Evolutionary conservation across 2,888 invertebrate species (phyloP).

Genomic region (Pyrochroa serraticornis): DNA sequence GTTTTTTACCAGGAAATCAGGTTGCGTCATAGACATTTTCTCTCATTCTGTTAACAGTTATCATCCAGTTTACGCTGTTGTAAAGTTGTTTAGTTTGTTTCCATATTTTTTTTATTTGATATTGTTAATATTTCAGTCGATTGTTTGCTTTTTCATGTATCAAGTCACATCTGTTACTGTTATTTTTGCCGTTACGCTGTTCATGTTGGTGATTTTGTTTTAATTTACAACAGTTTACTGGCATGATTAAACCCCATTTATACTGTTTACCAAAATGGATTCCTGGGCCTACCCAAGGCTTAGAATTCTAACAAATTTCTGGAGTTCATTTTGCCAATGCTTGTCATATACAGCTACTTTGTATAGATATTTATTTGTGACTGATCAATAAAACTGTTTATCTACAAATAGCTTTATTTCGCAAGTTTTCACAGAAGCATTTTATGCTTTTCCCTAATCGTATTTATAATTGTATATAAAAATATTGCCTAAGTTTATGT

Average conservation of each 20-base stretch:
- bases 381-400: constrained; percentile 50
- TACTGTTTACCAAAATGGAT: constrained; percentile 34
- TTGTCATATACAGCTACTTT: constrained; percentile 46
- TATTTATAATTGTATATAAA: neutral
- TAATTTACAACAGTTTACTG: constrained; percentile 22
- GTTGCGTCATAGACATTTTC: neutral
- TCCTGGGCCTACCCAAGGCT: constrained; percentile 36
- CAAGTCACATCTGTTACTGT: neutral
- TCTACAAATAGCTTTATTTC: constrained; percentile 26
- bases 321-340: constrained; percentile 42
- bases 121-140: neutral
- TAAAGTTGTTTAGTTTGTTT: neutral
- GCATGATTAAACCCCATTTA: constrained; percentile 35
- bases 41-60: too few species aligned
- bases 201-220: constrained; percentile 3
- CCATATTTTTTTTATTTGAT: constrained; percentile 15
- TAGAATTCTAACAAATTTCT: constrained; percentile 27
- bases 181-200: constrained; percentile 10
- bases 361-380: constrained; percentile 55
- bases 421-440: constrained; percentile 22
- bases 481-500: constrained; percentile 14
- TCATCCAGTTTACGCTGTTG: too few species aligned
- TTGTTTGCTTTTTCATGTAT: constrained; percentile 2
- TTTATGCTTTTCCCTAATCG: constrained; percentile 19
- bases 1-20: constrained; percentile 15